These are phyloP conservation scores for Xenentodon cancila DNA, from an alignment of 2,797 vertebrate species.

Conservation along the genomic window DNA sequence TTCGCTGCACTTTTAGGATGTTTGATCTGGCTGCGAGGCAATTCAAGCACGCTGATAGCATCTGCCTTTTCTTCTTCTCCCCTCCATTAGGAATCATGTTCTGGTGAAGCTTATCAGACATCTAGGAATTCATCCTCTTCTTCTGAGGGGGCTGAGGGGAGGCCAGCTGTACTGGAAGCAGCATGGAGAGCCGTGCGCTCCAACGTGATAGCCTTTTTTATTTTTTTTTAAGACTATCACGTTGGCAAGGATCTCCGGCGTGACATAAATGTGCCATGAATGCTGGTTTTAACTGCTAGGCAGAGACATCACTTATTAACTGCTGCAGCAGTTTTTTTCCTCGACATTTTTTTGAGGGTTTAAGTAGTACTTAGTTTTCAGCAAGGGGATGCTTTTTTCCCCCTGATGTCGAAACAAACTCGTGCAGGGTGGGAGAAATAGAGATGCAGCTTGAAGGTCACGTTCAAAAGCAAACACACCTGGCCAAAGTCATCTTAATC, in stretches of 20 bases:
- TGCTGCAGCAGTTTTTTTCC: conserved; percentile 56
- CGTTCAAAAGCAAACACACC: conserved; percentile 52
- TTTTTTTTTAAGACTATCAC: conserved; percentile 64
- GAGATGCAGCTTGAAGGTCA: conserved; percentile 40
- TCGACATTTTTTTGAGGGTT: conserved; percentile 56
- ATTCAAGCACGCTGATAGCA: conserved; percentile 70
- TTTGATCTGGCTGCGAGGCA: conserved; percentile 69
- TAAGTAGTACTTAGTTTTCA: conserved; percentile 56
- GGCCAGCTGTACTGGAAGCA: conserved; percentile 69
- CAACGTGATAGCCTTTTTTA: conserved; percentile 26
- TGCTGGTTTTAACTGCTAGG: conserved; percentile 72
- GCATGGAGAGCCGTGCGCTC: conserved; percentile 56
- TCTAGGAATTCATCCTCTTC: conserved; percentile 78
- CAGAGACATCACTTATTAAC: conserved; percentile 63
- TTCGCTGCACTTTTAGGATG: conserved; percentile 59
- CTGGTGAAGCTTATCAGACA: conserved; percentile 77
- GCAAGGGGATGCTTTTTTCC: conserved; percentile 22
- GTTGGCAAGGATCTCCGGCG: conserved; percentile 61
- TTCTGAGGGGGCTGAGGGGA: conserved; percentile 63
- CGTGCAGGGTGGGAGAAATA: conserved; percentile 43
- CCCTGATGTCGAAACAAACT: conserved; percentile 32
- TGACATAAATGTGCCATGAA: conserved; percentile 75
- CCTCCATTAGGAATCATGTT: conserved; percentile 79
- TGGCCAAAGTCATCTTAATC: conserved; percentile 64
- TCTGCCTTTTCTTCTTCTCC: conserved; percentile 74